These are phyloP conservation scores for Drosophila trichaetosa DNA, from an alignment of 2,888 invertebrate genomes.

Conservation along the genomic window DNA sequence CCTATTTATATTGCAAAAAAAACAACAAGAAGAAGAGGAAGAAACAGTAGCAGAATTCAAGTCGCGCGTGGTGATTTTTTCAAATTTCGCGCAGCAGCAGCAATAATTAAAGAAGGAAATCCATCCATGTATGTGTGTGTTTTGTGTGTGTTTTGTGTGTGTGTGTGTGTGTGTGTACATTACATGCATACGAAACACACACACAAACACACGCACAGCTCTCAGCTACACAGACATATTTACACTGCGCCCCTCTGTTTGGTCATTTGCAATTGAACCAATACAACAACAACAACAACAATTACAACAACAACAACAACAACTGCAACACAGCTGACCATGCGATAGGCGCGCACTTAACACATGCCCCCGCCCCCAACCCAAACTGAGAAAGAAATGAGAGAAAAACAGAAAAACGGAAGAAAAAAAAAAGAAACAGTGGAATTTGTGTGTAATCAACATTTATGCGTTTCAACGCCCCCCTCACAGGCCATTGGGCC, in stretches of 20 bases:
- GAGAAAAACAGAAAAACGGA: constrained; percentile 7
- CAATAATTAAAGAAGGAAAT: constrained; percentile 36
- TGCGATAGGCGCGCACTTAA: constrained; percentile 54
- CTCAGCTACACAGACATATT: constrained; percentile 37
- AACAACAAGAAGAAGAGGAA: not conserved
- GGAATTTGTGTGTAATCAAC: constrained; percentile 75
- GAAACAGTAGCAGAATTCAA: not conserved
- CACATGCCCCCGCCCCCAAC: constrained; percentile 51
- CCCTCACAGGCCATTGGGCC: constrained; percentile 60
- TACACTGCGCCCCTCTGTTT: constrained; percentile 65
- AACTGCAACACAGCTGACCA: constrained; percentile 32
- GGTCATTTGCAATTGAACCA: constrained; percentile 68
- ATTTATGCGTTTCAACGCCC: constrained; percentile 76
- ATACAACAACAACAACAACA: constrained; percentile 55
- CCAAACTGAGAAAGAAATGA: not conserved
- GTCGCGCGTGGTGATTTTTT: not conserved
- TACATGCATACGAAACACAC: constrained; percentile 1
- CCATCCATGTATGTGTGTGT: not conserved
- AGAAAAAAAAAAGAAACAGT: constrained; percentile 42
- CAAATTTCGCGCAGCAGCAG: constrained; percentile 1
- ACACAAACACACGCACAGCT: constrained; percentile 4
- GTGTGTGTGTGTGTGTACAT: not conserved
- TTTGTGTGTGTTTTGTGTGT: not conserved
- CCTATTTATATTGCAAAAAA: too few species aligned
- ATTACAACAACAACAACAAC: constrained; percentile 16